These are phyloP conservation scores for Drusus annulatus DNA, from an alignment of 1,140 invertebrate species.

Conservation along the genomic window DNA sequence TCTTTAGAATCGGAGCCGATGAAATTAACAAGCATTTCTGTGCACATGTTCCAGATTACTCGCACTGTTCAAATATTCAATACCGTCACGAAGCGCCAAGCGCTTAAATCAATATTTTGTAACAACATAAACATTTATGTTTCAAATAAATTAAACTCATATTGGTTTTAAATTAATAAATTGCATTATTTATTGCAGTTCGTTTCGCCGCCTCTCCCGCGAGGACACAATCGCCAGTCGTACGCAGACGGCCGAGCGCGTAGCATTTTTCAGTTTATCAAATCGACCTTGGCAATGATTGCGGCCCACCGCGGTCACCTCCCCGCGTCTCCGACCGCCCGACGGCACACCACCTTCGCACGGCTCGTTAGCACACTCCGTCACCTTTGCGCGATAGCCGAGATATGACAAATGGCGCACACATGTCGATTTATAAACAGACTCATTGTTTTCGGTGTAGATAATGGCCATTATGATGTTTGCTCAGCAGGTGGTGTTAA, in stretches of 20 bases:
- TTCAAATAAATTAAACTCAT: too few relatives aligned
- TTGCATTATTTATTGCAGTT: neutral
- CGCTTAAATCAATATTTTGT: too few relatives aligned
- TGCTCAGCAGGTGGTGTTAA: too few relatives aligned
- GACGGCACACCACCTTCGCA: neutral
- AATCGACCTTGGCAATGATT: slow-evolving; percentile 37
- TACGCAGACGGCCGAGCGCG: neutral
- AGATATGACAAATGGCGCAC: neutral
- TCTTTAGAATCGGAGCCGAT: too few relatives aligned
- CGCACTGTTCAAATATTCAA: too few relatives aligned
- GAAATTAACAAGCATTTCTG: too few relatives aligned
- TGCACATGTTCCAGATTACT: too few relatives aligned
- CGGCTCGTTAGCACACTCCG: neutral
- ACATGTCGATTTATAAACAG: neutral
- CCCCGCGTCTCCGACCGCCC: neutral
- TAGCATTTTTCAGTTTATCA: slow-evolving; percentile 20
- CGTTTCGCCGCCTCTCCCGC: neutral
- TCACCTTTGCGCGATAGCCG: slow-evolving; percentile 7
- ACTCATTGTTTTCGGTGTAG: slow-evolving; percentile 3
- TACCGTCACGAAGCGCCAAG: too few relatives aligned
- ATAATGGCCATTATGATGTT: neutral
- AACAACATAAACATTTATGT: too few relatives aligned
- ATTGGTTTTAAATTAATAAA: too few relatives aligned
- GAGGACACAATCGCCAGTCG: neutral
- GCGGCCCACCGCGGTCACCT: slow-evolving; percentile 25